phyloP scores from a whole-genome alignment of 2,888 invertebrate genomes.

The Dascillus cervinus region DNA sequence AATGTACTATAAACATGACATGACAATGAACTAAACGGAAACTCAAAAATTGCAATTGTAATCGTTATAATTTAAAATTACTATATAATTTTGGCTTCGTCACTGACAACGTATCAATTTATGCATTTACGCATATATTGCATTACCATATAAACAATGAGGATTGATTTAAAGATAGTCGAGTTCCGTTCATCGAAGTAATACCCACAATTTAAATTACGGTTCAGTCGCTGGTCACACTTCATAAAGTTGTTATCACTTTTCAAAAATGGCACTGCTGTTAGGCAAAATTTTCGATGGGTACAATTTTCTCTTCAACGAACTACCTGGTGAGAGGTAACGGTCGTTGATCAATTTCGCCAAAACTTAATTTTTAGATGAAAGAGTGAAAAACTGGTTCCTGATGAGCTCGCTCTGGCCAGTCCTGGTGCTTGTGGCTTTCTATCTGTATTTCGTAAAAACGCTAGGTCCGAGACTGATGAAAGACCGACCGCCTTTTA shows the following conservation, averaged over 20 bases:
- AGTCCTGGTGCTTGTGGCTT: constrained; percentile 41
- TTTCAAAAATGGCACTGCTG: constrained; percentile 39
- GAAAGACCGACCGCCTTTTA: constrained; percentile 54
- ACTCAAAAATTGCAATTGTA: no score
- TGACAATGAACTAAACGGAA: no score
- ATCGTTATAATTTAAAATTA: no score
- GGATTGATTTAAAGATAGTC: no score
- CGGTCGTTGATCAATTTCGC: background rate
- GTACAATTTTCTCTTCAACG: constrained; percentile 23
- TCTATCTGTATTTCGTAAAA: constrained; percentile 50
- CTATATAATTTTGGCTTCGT: no score
- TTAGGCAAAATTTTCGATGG: constrained; percentile 33
- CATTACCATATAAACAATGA: no score
- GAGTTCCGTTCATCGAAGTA: no score
- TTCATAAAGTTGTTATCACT: constrained; percentile 7
- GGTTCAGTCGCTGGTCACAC: no score
- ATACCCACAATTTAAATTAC: no score
- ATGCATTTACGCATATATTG: no score
- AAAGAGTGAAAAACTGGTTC: constrained; percentile 48
- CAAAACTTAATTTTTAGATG: constrained; percentile 42
- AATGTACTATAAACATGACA: no score
- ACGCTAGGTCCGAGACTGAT: constrained; percentile 58
- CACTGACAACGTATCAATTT: no score
- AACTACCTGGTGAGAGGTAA: constrained; percentile 16
- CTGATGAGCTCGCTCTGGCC: constrained; percentile 45